Percentiles rank a stretch among this genome's conserved stretches.
phyloP scores from a whole-genome alignment of 1,140 invertebrate species.

The Brachionus manjavacas region DNA sequence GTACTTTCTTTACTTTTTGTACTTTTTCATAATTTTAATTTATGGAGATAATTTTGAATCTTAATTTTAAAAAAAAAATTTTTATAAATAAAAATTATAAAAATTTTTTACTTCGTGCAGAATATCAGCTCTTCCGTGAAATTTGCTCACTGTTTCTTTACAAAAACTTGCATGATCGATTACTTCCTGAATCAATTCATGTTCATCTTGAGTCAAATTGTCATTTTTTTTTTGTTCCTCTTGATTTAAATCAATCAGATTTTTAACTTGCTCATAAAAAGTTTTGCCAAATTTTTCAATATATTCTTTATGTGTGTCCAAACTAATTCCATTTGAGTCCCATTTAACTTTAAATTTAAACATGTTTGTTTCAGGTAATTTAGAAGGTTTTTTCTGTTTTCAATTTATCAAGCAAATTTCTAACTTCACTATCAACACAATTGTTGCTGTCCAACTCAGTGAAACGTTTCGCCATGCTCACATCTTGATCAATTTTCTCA shows the following conservation, averaged over 20 bases:
- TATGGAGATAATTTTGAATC: background rate
- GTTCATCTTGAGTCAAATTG: no score
- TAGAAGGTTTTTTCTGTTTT: background rate
- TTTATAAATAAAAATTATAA: background rate
- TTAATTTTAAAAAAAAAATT: no score
- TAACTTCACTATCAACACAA: background rate
- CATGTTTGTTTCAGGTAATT: background rate
- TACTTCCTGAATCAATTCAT: background rate
- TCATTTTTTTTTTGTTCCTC: no score
- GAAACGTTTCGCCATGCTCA: background rate
- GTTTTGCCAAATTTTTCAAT: no score
- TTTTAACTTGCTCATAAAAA: no score
- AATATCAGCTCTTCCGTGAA: slow-evolving; percentile 25
- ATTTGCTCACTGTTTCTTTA: background rate
- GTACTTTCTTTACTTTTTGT: no score
- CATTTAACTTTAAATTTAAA: background rate
- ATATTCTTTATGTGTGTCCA: no score
- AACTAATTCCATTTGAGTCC: background rate
- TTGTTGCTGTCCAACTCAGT: background rate
- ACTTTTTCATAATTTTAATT: no score
- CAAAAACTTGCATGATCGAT: slow-evolving; percentile 32
- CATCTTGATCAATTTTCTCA: background rate
- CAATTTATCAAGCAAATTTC: slow-evolving; percentile 11
- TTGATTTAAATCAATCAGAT: no score
- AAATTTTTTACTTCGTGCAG: background rate